Percentiles rank a stretch among this genome's conserved stretches.
phyloP scores from a whole-genome alignment of 2,113 vertebrate genomes.

The Drymodes brunneopygia region DNA sequence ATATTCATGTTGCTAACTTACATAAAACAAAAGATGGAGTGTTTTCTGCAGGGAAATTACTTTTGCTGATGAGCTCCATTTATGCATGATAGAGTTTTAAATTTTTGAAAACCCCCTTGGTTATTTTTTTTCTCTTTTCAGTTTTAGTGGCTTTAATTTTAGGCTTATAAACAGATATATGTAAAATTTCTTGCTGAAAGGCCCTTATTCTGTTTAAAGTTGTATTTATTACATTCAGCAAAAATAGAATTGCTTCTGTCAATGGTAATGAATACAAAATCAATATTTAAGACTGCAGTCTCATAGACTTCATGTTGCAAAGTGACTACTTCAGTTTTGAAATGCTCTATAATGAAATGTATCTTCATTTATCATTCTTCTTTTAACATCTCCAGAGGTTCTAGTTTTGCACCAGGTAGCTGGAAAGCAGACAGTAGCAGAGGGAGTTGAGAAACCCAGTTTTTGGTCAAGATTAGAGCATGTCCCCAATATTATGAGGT shows the following conservation, averaged over 20 bases:
- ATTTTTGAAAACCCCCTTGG: conserved; percentile 82
- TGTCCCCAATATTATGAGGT: not conserved
- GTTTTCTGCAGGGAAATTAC: conserved; percentile 83
- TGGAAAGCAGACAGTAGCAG: not conserved
- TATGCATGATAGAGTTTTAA: conserved; percentile 84
- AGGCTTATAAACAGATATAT: conserved; percentile 73
- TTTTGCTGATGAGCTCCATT: conserved; percentile 80
- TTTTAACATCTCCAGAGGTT: not conserved
- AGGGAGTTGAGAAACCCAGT: not conserved
- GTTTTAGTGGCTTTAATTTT: conserved; percentile 75
- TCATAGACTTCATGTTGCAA: conserved; percentile 12
- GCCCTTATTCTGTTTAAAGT: conserved; percentile 65
- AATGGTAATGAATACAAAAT: conserved; percentile 68
- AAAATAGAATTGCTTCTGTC: conserved; percentile 63
- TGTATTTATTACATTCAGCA: conserved; percentile 65
- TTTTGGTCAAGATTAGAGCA: not conserved
- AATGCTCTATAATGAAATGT: conserved; percentile 38
- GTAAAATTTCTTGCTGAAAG: conserved; percentile 72
- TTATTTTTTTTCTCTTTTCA: conserved; percentile 74
- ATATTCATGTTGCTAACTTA: conserved; percentile 83
- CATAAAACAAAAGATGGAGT: conserved; percentile 84
- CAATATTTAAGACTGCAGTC: conserved; percentile 64
- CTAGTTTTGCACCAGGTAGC: not conserved
- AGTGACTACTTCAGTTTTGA: conserved; percentile 30
- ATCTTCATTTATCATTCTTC: conserved; percentile 58